These are phyloP conservation scores for Beroe ovata DNA, from an alignment of 37 sponge, comb jelly and placozoan genomes.

Conservation along the genomic window DNA sequence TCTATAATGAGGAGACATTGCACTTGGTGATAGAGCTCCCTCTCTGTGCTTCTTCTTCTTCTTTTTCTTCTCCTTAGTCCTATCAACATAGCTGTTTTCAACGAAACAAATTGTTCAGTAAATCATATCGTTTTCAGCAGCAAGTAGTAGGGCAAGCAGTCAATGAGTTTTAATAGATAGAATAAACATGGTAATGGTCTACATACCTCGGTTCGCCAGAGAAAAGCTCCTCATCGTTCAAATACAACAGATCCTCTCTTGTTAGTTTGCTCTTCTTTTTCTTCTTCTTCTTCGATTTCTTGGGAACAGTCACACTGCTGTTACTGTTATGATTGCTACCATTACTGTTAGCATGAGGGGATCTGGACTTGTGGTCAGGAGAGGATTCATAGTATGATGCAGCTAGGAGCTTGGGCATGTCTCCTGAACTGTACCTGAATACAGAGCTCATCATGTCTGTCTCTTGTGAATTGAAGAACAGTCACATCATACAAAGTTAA, in stretches of 20 bases:
- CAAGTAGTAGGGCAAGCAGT: too few species aligned
- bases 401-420: slow-evolving; percentile 43
- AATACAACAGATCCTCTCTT: slow-evolving; percentile 49
- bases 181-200: neutral
- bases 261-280: slow-evolving; percentile 26
- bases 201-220: slow-evolving; percentile 8
- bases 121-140: too few species aligned
- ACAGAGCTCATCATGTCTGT: too few species aligned
- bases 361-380: neutral
- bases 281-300: slow-evolving; percentile 50
- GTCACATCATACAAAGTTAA: too few species aligned
- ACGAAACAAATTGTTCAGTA: neutral
- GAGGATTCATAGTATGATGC: slow-evolving; percentile 29
- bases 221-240: slow-evolving; percentile 33
- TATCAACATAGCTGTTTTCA: too few species aligned
- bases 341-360: neutral
- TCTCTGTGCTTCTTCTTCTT: slow-evolving; percentile 50
- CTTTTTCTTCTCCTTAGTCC: slow-evolving; percentile 5
- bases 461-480: neutral
- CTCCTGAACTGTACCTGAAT: slow-evolving; percentile 7
- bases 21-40: neutral
- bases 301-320: neutral
- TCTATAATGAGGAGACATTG: neutral
- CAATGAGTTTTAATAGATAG: neutral
- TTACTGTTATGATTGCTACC: too few species aligned